Evolutionary conservation across 2,888 invertebrate species (phyloP).

Genomic region (Beris chalybata): DNA sequence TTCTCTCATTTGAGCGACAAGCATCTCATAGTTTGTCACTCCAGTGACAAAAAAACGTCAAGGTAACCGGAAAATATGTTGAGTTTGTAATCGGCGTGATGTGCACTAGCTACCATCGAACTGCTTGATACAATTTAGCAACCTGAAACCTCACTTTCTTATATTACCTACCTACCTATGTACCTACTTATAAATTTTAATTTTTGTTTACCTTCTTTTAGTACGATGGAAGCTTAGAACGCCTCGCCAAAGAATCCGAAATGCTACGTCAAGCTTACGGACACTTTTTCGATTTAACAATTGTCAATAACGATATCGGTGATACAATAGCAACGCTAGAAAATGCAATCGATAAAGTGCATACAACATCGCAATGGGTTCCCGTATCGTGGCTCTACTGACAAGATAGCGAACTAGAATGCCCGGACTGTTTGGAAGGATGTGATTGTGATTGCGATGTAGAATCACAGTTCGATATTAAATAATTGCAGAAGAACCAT

Average conservation of each 20-base stretch:
- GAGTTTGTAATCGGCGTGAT: too few species aligned
- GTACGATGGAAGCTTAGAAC: slow-evolving; percentile 97
- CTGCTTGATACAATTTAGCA: background rate
- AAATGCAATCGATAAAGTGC: slow-evolving; percentile 85
- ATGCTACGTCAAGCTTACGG: slow-evolving; percentile 96
- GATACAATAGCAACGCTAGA: slow-evolving; percentile 94
- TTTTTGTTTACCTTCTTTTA: slow-evolving; percentile 56
- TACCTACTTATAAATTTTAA: slow-evolving; percentile 7
- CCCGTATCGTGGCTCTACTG: slow-evolving; percentile 91
- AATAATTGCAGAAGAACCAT: slow-evolving; percentile 29
- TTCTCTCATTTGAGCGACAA: too few species aligned
- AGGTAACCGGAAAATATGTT: too few species aligned
- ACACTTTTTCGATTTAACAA: slow-evolving; percentile 97
- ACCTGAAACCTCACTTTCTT: too few species aligned
- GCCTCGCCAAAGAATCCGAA: slow-evolving; percentile 94
- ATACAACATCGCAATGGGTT: slow-evolving; percentile 93
- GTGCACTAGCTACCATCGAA: too few species aligned
- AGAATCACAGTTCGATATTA: slow-evolving; percentile 40
- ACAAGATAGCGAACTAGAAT: slow-evolving; percentile 58
- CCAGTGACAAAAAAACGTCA: too few species aligned
- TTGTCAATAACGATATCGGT: slow-evolving; percentile 99
- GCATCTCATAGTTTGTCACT: too few species aligned
- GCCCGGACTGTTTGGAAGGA: slow-evolving; percentile 56
- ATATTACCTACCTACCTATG: too few species aligned
- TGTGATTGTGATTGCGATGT: slow-evolving; percentile 57